phyloP scores from a whole-genome alignment of 1,140 invertebrate species.

The Aphelinus atriplicis region DNA sequence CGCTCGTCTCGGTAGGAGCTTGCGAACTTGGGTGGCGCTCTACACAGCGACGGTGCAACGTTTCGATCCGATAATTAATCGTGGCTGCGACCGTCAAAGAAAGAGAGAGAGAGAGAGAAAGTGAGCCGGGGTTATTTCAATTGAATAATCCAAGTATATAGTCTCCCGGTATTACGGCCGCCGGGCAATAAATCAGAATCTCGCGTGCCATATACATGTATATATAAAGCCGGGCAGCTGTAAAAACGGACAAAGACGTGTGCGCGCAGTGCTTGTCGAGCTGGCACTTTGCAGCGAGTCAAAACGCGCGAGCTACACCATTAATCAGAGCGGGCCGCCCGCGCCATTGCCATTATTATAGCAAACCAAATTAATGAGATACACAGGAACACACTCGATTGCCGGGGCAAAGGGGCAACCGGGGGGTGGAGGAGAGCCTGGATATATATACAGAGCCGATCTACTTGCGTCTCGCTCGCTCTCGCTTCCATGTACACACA shows the following conservation, averaged over 20 bases:
- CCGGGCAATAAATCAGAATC: constrained; percentile 57
- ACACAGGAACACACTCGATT: constrained; percentile 67
- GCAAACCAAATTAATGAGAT: constrained; percentile 67
- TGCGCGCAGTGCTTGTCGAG: too few relatives aligned
- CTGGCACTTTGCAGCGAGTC: constrained; percentile 48
- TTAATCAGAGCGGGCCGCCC: constrained; percentile 57
- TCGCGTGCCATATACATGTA: constrained; percentile 35
- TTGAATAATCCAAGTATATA: constrained; percentile 55
- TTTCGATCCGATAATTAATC: neutral
- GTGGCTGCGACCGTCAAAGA: too few relatives aligned
- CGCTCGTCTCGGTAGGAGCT: too few relatives aligned
- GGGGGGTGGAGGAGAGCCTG: too few relatives aligned
- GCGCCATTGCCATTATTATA: constrained; percentile 61
- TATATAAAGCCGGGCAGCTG: neutral
- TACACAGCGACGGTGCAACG: too few relatives aligned
- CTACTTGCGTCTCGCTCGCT: too few relatives aligned
- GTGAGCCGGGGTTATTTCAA: constrained; percentile 48
- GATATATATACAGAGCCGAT: too few relatives aligned
- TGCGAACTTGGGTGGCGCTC: too few relatives aligned
- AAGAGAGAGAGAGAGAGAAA: too few relatives aligned
- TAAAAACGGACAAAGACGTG: constrained; percentile 27
- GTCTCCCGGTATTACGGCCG: constrained; percentile 46
- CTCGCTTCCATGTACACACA: too few relatives aligned
- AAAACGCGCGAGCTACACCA: constrained; percentile 55
- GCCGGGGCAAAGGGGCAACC: constrained; percentile 45